A percentile compares a stretch with the other conserved stretches of the same genome.
These are phyloP conservation scores for Scomberomorus guttatus DNA, from an alignment of 2,797 vertebrate genomes.

Conservation along the genomic window DNA sequence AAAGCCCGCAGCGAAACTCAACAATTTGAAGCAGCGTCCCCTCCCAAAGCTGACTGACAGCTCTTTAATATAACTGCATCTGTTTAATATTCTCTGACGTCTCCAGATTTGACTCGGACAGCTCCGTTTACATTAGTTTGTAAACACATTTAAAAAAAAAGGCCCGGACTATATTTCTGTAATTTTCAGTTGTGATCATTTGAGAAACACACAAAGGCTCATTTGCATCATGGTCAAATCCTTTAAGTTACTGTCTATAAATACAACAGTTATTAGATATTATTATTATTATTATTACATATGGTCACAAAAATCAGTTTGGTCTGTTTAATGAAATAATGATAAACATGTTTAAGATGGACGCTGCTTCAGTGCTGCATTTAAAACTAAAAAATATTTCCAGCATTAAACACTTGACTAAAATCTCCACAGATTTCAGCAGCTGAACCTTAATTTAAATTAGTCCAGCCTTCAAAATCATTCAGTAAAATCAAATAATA, in stretches of 20 bases:
- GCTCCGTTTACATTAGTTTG: constrained; percentile 1
- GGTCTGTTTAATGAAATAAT: neutral
- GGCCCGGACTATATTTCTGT: neutral
- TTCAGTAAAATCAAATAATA: neutral
- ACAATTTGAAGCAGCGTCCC: neutral
- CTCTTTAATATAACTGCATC: neutral
- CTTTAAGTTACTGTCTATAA: neutral
- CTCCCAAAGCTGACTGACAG: neutral
- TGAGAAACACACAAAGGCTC: neutral
- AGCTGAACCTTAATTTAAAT: neutral
- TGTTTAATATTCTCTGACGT: constrained; percentile 17
- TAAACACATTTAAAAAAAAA: constrained; percentile 8
- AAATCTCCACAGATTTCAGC: neutral
- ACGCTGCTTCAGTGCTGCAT: too few relatives aligned
- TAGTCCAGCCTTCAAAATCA: neutral
- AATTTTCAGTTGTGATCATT: neutral
- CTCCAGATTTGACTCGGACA: neutral
- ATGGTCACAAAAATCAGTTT: neutral
- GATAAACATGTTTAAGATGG: too few relatives aligned
- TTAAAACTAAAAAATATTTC: too few relatives aligned
- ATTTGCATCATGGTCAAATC: neutral
- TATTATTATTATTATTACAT: too few relatives aligned
- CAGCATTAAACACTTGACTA: too few relatives aligned
- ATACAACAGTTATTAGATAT: neutral
- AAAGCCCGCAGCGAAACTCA: neutral